phyloP scores from a whole-genome alignment of 2,888 invertebrate species.

The Tiliacea citrago region DNA sequence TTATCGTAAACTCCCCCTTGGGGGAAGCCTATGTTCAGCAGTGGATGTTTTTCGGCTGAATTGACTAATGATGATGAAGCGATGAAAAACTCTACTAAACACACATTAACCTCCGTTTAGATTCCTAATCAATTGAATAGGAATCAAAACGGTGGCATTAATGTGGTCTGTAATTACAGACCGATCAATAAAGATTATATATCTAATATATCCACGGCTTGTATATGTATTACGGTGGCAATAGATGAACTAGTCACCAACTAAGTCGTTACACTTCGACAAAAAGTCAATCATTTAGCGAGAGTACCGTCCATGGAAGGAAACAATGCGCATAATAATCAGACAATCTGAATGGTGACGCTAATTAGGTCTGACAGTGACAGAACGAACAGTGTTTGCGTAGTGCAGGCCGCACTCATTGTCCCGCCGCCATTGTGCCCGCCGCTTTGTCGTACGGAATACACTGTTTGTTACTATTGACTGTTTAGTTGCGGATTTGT shows the following conservation, averaged over 20 bases:
- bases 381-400: conserved; percentile 83
- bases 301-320: conserved; percentile 72
- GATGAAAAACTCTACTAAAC: no score
- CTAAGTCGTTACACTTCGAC: conserved; percentile 34
- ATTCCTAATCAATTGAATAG: background rate
- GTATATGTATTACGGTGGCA: background rate
- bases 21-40: no score
- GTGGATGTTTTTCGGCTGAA: no score
- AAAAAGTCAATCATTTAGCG: conserved; percentile 65
- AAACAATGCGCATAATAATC: conserved; percentile 89
- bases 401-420: conserved; percentile 82
- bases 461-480: conserved; percentile 76
- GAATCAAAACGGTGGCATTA: no score
- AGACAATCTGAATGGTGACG: conserved; percentile 86
- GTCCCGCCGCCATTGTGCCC: conserved; percentile 81
- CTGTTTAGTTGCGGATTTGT: conserved; percentile 75
- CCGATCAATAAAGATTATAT: background rate
- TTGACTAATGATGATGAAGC: no score
- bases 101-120: no score
- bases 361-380: conserved; percentile 89
- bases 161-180: no score
- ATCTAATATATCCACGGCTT: background rate
- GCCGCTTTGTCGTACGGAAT: conserved; percentile 80
- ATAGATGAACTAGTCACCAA: conserved; percentile 1
- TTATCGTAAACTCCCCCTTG: no score